These are phyloP conservation scores for Microctonus aethiopoides DNA, from an alignment of 2,888 invertebrate species.

Conservation along the genomic window DNA sequence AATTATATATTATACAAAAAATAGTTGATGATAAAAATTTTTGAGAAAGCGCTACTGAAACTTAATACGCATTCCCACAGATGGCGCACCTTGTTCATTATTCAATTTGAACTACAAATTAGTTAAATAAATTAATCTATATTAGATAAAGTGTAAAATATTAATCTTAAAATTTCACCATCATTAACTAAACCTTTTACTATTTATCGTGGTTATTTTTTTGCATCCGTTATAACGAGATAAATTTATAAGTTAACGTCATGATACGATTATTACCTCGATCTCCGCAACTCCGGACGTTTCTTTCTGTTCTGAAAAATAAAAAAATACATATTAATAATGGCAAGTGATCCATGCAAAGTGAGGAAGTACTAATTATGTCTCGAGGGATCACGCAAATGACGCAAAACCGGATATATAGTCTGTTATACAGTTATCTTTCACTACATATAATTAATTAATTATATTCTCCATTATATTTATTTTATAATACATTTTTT, in stretches of 20 bases:
- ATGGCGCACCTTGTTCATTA: background rate
- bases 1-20: background rate
- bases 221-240: constrained; percentile 9
- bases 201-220: constrained; percentile 1
- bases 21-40: background rate
- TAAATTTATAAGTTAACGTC: background rate
- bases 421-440: constrained; percentile 14
- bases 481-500: background rate
- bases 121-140: background rate
- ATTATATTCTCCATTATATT: background rate
- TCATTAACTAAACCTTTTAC: background rate
- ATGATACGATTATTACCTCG: constrained; percentile 1
- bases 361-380: constrained; percentile 44
- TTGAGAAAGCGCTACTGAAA: background rate
- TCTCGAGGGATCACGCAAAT: constrained; percentile 37
- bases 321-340: constrained; percentile 10
- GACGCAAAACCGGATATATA: constrained; percentile 34
- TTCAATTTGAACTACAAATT: background rate
- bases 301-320: background rate
- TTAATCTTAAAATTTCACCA: background rate
- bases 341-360: constrained; percentile 31
- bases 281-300: background rate
- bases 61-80: background rate
- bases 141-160: background rate
- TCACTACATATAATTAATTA: background rate